Base-by-base conservation (phyloP, 2,797 vertebrate genomes). In the Gallinago solitaria region DNA sequence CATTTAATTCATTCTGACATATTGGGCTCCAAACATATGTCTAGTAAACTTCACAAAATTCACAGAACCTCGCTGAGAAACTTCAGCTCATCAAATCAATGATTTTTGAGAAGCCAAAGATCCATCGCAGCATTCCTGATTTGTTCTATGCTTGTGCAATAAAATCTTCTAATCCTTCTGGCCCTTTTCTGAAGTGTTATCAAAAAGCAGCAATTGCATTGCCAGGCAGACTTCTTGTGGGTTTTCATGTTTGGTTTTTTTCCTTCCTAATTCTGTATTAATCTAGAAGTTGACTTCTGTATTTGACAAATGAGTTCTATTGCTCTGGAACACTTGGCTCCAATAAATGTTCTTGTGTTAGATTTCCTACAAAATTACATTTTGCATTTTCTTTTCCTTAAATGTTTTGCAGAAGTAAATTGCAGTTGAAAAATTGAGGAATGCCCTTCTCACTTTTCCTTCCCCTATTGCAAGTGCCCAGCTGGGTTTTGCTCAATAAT, bases 391-490 rank as follows among this genome's bases (percentile, higher is more conserved):
- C 9, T 61, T 78, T 67, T 13, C 18, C 20, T 41, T 2, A 14
- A 21, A 3, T 32, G 17, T 50, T 87, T 70, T 89, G 15, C 33
- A 63, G 28, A 67, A 23, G 24, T 50, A 33, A 51, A 37, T 12
- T 82, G 20, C 11, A 61, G 5, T 63, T 78, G 12, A 20, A 19
- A 53, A 80, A 35, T 33, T 21, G 8, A 89, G 16, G 25, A 63
- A 19, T 27, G 69, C 12, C 12, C 12, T 50, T 12, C 28, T 11
- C 4, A 24, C 7, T 10, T 39, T 8, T 11, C 2, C 1, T 4
- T 11, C 3, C 0, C 5, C 17, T 7, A 9, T 5, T 3, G 14
- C 19, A 20, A 15, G 7, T 28, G 13, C 14, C 30, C 41, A 9
- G 1, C 43, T 63, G 37, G n/a, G 10, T 87, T 81, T 82, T 16